These are phyloP conservation scores for Abscondita cerata DNA, from an alignment of 2,888 invertebrate species.

Conservation along the genomic window DNA sequence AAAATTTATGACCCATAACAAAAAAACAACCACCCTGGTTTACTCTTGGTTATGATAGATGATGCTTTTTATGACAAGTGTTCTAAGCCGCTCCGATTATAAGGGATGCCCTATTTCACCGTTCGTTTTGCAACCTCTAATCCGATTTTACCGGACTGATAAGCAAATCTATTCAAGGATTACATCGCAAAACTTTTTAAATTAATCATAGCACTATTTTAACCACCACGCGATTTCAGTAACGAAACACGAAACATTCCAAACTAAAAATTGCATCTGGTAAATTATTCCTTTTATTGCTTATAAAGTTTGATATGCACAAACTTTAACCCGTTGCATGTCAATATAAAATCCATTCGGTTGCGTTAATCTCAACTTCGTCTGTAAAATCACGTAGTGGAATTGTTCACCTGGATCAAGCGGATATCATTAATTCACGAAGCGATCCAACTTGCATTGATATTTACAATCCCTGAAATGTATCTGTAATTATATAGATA, in stretches of 20 bases:
- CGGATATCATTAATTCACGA: conserved; percentile 39
- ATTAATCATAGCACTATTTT: conserved; percentile 29
- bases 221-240: conserved; percentile 12
- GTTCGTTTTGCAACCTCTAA: conserved; percentile 34
- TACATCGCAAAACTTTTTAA: conserved; percentile 31
- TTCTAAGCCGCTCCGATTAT: conserved; percentile 33
- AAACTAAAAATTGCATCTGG: background rate
- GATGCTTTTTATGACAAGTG: conserved; percentile 44
- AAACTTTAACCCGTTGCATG: conserved; percentile 17
- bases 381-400: conserved; percentile 26
- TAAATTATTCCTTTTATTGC: conserved; percentile 8
- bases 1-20: conserved; percentile 48
- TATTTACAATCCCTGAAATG: conserved; percentile 30
- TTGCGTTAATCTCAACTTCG: conserved; percentile 25
- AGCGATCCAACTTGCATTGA: conserved; percentile 29
- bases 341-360: conserved; percentile 28
- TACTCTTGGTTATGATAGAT: conserved; percentile 47
- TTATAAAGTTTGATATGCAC: conserved; percentile 14
- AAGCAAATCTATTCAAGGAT: conserved; percentile 31
- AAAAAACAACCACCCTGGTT: conserved; percentile 42
- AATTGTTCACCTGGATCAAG: conserved; percentile 36
- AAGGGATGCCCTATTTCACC: conserved; percentile 25
- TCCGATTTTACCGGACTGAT: conserved; percentile 35
- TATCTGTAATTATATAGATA: conserved; percentile 37
- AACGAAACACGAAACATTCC: background rate